Base-by-base conservation (phyloP, 2,888 invertebrate species). In the Acrocyrtus sp. region DNA sequence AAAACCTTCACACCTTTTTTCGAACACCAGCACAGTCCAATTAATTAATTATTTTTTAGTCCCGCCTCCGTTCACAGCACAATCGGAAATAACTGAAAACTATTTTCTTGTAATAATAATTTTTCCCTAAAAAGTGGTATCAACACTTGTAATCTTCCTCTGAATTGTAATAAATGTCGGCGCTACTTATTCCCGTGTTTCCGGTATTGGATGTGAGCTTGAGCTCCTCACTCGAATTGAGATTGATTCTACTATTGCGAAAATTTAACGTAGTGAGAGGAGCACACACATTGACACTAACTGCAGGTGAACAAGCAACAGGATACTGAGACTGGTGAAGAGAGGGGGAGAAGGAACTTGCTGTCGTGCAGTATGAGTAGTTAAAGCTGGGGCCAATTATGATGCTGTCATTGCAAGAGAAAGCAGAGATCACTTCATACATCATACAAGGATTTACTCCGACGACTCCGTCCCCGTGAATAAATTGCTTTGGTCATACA, bases 371-470 rank as follows among this genome's bases (percentile, higher is more conserved):
- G 27, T 51, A 5, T 27, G 8, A 21, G 51, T 19, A 48, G 48
- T 51, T 51, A 15, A 15, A 51, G 26, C 24, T 51, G 51, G 51
- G 51, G 26, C 34, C 34, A 34, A 12, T 34, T 34, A 34, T 34
- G 34, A 34, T 34, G 34, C 24, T 51, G 51, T 51, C 51, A 24
- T 51, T 51, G 51, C 22, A 22, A 51, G 51, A 26, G 51, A 51
- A 27, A n/a, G 24, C n/a, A 22, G 24, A 22, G 29, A 56, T 61
- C 69, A 48, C 50, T 45, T 39, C 54, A 61, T 51, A 69, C 69
- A 69, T 69, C 41, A 62, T 69, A 68, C 43, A 60, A 17, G 41
- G 5, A 50, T n/a, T 60, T 43, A n/a, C 29, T 21, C 54, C 54
- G 45, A 39, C 67, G 34, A 34, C 34, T 22, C 62, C 62, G 26